phyloP scores from a whole-genome alignment of 2,113 vertebrate species.

The Camelus dromedarius region DNA sequence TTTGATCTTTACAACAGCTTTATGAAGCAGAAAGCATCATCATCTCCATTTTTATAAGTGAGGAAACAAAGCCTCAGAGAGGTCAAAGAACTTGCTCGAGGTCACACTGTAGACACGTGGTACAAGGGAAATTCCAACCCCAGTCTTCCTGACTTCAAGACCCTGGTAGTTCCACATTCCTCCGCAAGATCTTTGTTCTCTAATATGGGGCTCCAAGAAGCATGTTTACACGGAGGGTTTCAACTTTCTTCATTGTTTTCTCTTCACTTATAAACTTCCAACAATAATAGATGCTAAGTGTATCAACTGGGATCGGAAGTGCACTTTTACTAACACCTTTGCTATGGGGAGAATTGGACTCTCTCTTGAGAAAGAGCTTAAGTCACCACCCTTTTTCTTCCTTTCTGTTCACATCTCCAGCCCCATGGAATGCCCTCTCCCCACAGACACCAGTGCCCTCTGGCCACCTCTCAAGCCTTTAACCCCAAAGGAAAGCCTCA shows the following conservation, averaged over 20 bases:
- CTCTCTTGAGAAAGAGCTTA: neutral
- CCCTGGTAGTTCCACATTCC: neutral
- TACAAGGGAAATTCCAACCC: constrained; percentile 16
- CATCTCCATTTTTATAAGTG: constrained; percentile 52
- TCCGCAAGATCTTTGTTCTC: neutral
- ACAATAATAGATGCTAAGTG: neutral
- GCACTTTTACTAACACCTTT: neutral
- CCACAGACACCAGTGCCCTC: neutral
- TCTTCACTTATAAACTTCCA: neutral
- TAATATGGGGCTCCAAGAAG: neutral
- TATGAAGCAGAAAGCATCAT: neutral
- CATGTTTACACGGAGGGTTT: neutral
- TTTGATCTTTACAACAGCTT: neutral
- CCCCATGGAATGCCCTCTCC: neutral
- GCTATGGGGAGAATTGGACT: neutral
- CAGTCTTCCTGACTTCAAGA: constrained; percentile 55
- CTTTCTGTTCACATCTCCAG: no score
- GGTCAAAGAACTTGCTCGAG: constrained; percentile 54
- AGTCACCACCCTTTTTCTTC: no score
- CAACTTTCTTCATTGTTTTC: neutral
- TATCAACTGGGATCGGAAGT: neutral
- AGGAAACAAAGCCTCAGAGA: constrained; percentile 40
- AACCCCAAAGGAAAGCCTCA: neutral
- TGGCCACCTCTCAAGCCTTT: neutral
- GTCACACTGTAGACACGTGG: constrained; percentile 43